Conservation (phyloP, 2,797 vertebrate species). For the Lagodon rhomboides region DNA sequence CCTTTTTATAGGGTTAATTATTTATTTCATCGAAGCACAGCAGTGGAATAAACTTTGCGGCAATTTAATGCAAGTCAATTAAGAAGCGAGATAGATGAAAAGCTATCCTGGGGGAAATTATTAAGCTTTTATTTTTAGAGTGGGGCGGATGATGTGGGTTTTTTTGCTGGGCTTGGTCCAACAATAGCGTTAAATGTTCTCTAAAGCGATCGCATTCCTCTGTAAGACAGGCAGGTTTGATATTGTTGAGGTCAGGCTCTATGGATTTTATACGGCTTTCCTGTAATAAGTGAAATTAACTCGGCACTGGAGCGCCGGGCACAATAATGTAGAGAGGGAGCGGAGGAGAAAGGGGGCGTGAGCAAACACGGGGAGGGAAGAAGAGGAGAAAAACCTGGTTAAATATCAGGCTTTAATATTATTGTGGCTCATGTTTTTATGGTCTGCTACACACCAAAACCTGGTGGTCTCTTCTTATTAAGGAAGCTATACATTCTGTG, state of each 20-base stretch:
- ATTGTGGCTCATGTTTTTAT: constrained; percentile 56
- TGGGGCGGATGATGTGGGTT: constrained; percentile 68
- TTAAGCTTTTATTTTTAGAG: constrained; percentile 83
- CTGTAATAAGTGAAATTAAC: constrained; percentile 79
- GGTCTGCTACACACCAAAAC: constrained; percentile 48
- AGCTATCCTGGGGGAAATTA: constrained; percentile 85
- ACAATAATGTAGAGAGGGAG: constrained; percentile 59
- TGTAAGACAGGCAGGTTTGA: constrained; percentile 66
- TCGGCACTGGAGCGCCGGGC: constrained; percentile 50
- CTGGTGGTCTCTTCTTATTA: constrained; percentile 57
- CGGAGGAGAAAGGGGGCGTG: background rate
- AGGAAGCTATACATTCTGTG: constrained; percentile 39
- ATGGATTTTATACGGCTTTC: constrained; percentile 75
- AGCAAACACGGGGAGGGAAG: constrained; percentile 57
- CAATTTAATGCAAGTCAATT: constrained; percentile 85
- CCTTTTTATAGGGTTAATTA: constrained; percentile 85
- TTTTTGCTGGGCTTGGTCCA: constrained; percentile 63
- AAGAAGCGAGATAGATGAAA: constrained; percentile 80
- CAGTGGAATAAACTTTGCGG: constrained; percentile 81
- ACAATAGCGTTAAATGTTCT: constrained; percentile 76
- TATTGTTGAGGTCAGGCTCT: constrained; percentile 75
- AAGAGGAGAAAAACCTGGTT: constrained; percentile 47
- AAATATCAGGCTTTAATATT: constrained; percentile 72
- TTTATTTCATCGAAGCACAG: constrained; percentile 81
- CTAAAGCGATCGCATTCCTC: constrained; percentile 60